Evolutionary conservation across 2,888 invertebrate species (phyloP).

Genomic region (Bombylius discolor): DNA sequence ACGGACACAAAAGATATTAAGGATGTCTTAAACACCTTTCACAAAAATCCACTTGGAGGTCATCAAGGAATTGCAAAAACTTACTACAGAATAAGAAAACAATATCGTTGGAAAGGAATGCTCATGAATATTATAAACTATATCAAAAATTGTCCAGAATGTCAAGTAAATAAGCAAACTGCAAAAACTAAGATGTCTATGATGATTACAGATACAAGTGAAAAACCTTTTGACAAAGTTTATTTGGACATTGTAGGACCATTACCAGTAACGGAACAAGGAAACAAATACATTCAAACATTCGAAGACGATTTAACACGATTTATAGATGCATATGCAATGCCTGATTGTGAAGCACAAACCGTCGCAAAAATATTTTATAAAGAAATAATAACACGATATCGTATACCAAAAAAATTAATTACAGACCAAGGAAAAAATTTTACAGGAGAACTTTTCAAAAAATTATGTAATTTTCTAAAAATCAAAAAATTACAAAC

Average conservation of each 20-base stretch:
- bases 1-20: no score
- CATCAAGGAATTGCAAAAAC: neutral
- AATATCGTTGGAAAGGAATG: no score
- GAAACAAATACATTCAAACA: neutral
- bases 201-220: slow-evolving; percentile 1
- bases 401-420: neutral
- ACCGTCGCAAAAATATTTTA: neutral
- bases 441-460: neutral
- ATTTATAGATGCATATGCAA: neutral
- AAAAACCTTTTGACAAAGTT: slow-evolving; percentile 3
- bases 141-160: neutral
- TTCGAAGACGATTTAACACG: slow-evolving; percentile 1
- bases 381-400: neutral
- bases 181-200: neutral
- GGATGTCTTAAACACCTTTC: no score
- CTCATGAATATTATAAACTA: no score
- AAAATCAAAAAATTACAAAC: no score
- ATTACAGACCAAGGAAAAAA: slow-evolving; percentile 7
- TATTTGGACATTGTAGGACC: slow-evolving; percentile 5
- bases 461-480: no score
- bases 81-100: no score
- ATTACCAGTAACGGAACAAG: neutral
- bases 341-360: neutral
- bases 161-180: neutral
- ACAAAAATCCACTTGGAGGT: neutral